phyloP scores from a whole-genome alignment of 2,797 vertebrate genomes.

The Gymnoscopelus microlampas region DNA sequence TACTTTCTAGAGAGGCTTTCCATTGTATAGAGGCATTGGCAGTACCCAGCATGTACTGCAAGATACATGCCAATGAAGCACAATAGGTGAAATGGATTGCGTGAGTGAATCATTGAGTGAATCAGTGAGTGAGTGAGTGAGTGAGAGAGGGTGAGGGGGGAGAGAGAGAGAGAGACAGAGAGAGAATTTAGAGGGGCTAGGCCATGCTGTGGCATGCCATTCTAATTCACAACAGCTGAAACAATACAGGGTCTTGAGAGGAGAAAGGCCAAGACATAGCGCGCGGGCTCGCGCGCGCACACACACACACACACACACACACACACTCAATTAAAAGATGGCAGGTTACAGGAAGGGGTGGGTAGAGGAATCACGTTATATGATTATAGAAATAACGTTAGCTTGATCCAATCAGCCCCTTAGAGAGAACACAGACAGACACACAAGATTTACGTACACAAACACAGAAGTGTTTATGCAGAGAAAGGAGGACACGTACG shows the following conservation, averaged over 20 bases:
- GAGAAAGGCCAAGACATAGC: slow-evolving; percentile 48
- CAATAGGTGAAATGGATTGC: no score
- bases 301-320: slow-evolving; percentile 11
- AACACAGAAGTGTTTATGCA: not conserved
- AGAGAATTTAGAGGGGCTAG: slow-evolving; percentile 36
- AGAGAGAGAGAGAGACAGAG: slow-evolving; percentile 34
- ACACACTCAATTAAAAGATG: not conserved
- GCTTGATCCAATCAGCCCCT: slow-evolving; percentile 61
- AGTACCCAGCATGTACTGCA: no score
- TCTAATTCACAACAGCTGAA: slow-evolving; percentile 85
- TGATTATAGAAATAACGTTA: slow-evolving; percentile 66
- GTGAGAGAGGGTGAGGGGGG: not conserved
- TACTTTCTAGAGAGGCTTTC: no score
- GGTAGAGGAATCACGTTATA: slow-evolving; percentile 49
- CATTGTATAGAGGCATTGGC: no score
- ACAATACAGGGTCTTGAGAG: slow-evolving; percentile 71
- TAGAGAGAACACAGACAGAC: slow-evolving; percentile 8
- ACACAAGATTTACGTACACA: not conserved
- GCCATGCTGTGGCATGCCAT: slow-evolving; percentile 67
- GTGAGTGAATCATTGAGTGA: no score
- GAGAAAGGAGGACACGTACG: not conserved
- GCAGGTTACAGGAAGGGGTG: slow-evolving; percentile 37
- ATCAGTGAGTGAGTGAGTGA: no score
- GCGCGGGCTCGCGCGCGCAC: no score
- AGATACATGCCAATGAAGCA: no score